Evolutionary conservation across 2,113 vertebrate genomes (phyloP).

Genomic region (Oreotrochilus melanogaster): DNA sequence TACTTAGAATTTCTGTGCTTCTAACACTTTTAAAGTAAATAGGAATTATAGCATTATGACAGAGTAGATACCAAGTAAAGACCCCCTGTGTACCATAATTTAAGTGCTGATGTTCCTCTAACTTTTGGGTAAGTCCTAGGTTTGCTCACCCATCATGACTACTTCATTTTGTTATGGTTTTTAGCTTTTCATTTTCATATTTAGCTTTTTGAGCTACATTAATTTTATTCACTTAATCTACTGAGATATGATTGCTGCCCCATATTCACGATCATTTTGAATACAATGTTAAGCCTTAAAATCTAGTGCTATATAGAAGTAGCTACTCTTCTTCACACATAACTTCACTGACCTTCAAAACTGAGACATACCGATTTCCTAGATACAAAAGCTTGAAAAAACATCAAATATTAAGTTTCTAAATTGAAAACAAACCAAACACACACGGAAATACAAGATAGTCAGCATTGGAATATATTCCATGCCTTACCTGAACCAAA

Average conservation of each 20-base stretch:
- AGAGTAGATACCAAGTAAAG: background rate
- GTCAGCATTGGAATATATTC: background rate
- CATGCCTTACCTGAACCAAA: conserved; percentile 92
- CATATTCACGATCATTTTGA: background rate
- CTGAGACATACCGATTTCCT: background rate
- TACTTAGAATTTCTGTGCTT: conserved; percentile 14
- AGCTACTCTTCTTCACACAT: background rate
- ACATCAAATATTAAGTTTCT: background rate
- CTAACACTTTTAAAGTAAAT: background rate
- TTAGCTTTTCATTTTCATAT: too few species aligned
- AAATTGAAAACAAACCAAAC: background rate
- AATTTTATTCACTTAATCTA: background rate
- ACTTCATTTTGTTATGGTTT: background rate
- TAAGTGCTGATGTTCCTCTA: background rate
- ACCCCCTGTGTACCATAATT: background rate
- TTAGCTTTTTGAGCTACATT: background rate
- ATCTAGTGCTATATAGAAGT: background rate
- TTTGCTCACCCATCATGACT: background rate
- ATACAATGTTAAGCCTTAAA: background rate
- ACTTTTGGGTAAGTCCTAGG: background rate
- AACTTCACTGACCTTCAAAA: background rate
- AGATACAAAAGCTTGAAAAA: background rate
- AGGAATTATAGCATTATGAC: background rate
- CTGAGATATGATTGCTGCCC: background rate
- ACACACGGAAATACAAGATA: background rate